Evolutionary conservation across 2,797 vertebrate species (phyloP).

Genomic region (Parambassis ranga): DNA sequence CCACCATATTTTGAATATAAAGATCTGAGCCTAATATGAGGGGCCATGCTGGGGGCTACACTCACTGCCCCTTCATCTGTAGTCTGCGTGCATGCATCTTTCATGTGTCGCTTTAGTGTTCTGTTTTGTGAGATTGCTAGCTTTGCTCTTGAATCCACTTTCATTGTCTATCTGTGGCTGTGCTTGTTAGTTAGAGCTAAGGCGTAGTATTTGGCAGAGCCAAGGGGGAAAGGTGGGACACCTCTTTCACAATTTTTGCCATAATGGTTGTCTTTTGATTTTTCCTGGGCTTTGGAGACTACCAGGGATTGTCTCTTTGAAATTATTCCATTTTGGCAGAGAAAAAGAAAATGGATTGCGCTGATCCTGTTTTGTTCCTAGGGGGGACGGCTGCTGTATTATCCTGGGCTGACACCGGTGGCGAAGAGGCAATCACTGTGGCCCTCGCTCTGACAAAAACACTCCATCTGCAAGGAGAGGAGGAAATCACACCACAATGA

Average conservation of each 20-base stretch:
- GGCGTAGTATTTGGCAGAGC: conserved; percentile 58
- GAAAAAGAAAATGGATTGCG: conserved; percentile 84
- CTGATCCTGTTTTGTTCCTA: conserved; percentile 81
- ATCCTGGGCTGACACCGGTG: conserved; percentile 83
- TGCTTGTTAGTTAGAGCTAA: conserved; percentile 65
- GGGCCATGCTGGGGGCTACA: neutral
- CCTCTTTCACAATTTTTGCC: conserved; percentile 69
- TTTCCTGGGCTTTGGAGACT: conserved; percentile 60
- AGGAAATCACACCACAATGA: conserved; percentile 85
- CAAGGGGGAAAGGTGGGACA: conserved; percentile 62
- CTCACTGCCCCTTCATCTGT: conserved; percentile 46
- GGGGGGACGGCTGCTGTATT: conserved; percentile 74
- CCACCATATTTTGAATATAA: conserved; percentile 66
- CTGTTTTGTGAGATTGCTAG: conserved; percentile 78
- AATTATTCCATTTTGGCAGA: conserved; percentile 85
- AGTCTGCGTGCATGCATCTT: conserved; percentile 69
- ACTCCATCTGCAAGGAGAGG: conserved; percentile 81
- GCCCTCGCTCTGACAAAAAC: conserved; percentile 83
- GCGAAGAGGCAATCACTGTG: conserved; percentile 85
- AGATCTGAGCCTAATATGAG: conserved; percentile 48
- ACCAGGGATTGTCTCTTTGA: conserved; percentile 76
- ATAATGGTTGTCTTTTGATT: conserved; percentile 76
- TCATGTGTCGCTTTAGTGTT: conserved; percentile 59
- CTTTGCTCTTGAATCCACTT: conserved; percentile 75
- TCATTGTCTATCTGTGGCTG: conserved; percentile 66